Evolutionary conservation across 2,797 vertebrate genomes (phyloP).

Genomic region (Xenentodon cancila): DNA sequence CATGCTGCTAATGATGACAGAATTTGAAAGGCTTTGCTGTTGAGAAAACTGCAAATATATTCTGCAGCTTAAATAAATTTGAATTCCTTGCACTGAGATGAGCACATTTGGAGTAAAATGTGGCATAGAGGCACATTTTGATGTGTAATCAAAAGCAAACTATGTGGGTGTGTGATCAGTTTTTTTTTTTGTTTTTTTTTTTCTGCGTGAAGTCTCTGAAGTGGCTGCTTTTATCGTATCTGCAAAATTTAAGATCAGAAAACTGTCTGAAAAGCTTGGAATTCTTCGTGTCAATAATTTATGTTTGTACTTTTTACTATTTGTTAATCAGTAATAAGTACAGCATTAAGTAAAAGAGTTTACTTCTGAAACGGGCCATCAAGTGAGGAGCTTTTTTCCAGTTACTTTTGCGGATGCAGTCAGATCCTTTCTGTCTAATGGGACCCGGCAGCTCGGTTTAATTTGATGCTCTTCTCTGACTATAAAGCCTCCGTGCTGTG

Average conservation of each 20-base stretch:
- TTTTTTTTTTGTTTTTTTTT: background rate
- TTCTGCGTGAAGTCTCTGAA: background rate
- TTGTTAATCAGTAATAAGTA: slow-evolving; percentile 14
- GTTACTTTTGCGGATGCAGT: slow-evolving; percentile 46
- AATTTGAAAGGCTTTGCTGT: too few species aligned
- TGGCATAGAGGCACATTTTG: background rate
- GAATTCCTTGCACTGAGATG: too few species aligned
- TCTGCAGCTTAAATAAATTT: too few species aligned
- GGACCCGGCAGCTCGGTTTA: slow-evolving; percentile 39
- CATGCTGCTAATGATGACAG: too few species aligned
- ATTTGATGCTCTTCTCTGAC: slow-evolving; percentile 38
- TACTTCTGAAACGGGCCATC: slow-evolving; percentile 58
- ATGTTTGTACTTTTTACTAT: background rate
- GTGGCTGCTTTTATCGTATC: background rate
- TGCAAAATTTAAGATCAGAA: background rate
- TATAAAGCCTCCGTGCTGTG: slow-evolving; percentile 29
- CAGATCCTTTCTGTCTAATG: slow-evolving; percentile 59
- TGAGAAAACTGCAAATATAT: too few species aligned
- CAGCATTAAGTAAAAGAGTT: slow-evolving; percentile 39
- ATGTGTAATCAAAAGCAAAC: background rate
- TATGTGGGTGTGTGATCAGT: background rate
- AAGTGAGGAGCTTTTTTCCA: slow-evolving; percentile 46
- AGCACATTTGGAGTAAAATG: background rate
- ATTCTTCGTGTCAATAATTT: slow-evolving; percentile 9
- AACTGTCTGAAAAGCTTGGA: background rate